These are phyloP conservation scores for Standfussiana lucernea DNA, from an alignment of 2,888 invertebrate species.

Conservation along the genomic window DNA sequence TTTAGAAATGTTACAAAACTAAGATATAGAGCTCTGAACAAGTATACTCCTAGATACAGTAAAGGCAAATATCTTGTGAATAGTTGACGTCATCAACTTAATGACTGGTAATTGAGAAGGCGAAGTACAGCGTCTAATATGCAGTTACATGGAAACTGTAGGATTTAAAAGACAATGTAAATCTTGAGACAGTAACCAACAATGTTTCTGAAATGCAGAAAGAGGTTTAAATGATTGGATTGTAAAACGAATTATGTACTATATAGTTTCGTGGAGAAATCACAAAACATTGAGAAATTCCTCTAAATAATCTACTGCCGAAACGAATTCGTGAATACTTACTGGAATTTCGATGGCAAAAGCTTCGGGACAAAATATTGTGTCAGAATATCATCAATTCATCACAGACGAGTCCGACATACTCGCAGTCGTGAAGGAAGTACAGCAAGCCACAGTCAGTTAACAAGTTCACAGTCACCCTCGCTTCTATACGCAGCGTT, in stretches of 20 bases:
- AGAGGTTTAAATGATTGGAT: neutral
- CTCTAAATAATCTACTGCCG: neutral
- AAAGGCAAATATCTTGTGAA: conserved; percentile 42
- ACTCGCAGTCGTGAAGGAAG: conserved; percentile 40
- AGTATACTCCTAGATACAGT: conserved; percentile 26
- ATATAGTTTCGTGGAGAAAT: neutral
- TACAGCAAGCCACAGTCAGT: conserved; percentile 41
- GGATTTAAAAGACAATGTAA: conserved; percentile 21
- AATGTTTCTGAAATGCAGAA: neutral
- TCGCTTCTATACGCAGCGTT: conserved; percentile 60
- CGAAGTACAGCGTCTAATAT: conserved; percentile 39
- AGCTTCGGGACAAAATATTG: neutral
- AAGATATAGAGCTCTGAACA: conserved; percentile 11
- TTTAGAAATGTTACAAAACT: neutral
- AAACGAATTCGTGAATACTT: neutral
- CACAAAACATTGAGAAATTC: neutral
- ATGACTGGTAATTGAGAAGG: conserved; percentile 66
- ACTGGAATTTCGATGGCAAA: neutral
- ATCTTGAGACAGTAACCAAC: conserved; percentile 8
- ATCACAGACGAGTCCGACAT: conserved; percentile 24
- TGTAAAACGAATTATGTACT: neutral
- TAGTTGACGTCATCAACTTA: conserved; percentile 64
- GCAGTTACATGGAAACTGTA: conserved; percentile 40
- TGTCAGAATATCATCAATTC: conserved; percentile 5
- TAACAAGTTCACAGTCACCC: conserved; percentile 70